Percentiles rank a stretch among this genome's conserved stretches.
Evolutionary conservation across 2,888 invertebrate species (phyloP).

Genomic region (Acleris sparsana): DNA sequence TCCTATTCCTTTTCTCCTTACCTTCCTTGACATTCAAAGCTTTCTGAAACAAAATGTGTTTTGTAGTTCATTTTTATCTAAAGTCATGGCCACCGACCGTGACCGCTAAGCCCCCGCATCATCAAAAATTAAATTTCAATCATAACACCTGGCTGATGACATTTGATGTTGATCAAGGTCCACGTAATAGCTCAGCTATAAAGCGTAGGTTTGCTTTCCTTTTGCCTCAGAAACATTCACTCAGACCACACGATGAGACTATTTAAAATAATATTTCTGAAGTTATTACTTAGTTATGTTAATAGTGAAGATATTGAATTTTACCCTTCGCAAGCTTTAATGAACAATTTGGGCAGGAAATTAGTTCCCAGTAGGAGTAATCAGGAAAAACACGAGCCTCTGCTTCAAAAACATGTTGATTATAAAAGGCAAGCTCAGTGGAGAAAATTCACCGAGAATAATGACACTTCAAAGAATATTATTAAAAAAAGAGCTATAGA

Average conservation of each 20-base stretch:
- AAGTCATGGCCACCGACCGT: slow-evolving; percentile 56
- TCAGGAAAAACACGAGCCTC: not conserved
- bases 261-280: slow-evolving; percentile 32
- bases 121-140: slow-evolving; percentile 79
- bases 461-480: slow-evolving; percentile 4
- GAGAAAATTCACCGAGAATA: slow-evolving; percentile 39
- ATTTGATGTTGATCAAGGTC: slow-evolving; percentile 62
- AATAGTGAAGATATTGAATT: slow-evolving; percentile 58
- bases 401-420: not conserved
- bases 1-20: not conserved
- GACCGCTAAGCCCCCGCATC: slow-evolving; percentile 49
- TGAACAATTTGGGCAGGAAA: not conserved
- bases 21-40: too few species aligned
- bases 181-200: slow-evolving; percentile 52
- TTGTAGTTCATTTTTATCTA: slow-evolving; percentile 37
- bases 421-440: slow-evolving; percentile 33
- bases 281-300: slow-evolving; percentile 25
- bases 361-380: not conserved
- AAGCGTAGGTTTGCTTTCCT: slow-evolving; percentile 46
- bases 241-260: slow-evolving; percentile 34
- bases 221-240: slow-evolving; percentile 21
- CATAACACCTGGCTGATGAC: slow-evolving; percentile 73
- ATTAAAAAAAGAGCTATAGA: slow-evolving; percentile 67
- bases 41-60: too few species aligned
- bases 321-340: slow-evolving; percentile 58